Percentiles rank a stretch among this genome's conserved stretches.
phyloP scores from a whole-genome alignment of 2,797 vertebrate genomes.

The Coccyzus lansbergi region DNA sequence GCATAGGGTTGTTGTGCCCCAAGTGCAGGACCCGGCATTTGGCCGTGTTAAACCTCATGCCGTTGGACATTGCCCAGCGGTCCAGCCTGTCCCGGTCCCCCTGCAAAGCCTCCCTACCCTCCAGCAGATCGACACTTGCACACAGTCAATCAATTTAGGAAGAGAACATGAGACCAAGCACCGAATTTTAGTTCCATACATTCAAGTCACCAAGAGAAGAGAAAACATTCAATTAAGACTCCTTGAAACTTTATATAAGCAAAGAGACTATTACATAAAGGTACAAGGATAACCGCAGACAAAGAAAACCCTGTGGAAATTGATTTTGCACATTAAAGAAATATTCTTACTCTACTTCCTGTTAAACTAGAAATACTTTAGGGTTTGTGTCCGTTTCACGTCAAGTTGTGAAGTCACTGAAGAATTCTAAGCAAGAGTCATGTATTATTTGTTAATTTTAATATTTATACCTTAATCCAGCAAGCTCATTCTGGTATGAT shows the following conservation, averaged over 20 bases:
- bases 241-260: not conserved
- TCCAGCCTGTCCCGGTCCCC: no score
- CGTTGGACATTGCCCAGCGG: no score
- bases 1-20: no score
- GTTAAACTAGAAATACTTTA: not conserved
- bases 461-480: slow-evolving; percentile 75
- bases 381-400: not conserved
- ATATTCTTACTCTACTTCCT: not conserved
- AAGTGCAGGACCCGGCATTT: no score
- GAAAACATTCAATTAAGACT: not conserved
- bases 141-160: not conserved
- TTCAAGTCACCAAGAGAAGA: not conserved
- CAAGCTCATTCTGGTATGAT: slow-evolving; percentile 69
- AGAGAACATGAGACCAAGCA: not conserved
- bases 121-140: no score
- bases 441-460: not conserved
- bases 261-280: not conserved
- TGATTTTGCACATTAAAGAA: not conserved
- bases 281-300: not conserved
- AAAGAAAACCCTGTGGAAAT: not conserved
- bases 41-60: no score
- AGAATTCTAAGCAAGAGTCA: not conserved
- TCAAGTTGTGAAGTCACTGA: not conserved
- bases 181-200: not conserved
- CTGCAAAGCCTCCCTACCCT: no score